Evolutionary conservation across 2,888 invertebrate species (phyloP), one percentile per base, ranked within the genome.

Genomic region (Hylaea fasciaria): DNA sequence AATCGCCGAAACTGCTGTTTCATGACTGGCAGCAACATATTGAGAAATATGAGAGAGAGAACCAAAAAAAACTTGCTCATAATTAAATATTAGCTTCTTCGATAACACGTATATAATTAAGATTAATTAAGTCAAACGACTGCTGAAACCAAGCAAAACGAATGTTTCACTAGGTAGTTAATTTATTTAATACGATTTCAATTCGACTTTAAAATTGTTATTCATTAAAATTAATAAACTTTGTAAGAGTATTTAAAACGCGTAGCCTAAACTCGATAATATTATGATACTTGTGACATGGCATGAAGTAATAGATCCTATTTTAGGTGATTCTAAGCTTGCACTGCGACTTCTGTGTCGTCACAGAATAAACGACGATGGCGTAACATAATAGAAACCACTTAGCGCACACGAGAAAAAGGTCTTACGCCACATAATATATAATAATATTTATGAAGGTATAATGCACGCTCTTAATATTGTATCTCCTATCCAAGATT

Each of bases 61-160:
- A 65, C 63, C 65, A 64, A 68, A 64, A 68, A 64, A 57, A 59
- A 56, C 53, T 68, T 64, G 67, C 65, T 70, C 67, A 66, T 64
- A 56, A 58, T 52, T 44, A 59, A 41, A 9, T 11, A 9, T 49
- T 51, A 61, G 39, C 56, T 56, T 52, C 43, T 43, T 14, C 52
- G 16, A 39, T 46, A 50, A 44, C 28, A 11, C 7, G 7, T 3
- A 28, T 32, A 9, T 58, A 41, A 16, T 3, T 39, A 48, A 48
- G 37, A 28, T 22, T 28, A 16, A 12, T 16, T 48, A 48, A 43
- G 41, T 29, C 29, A 54, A 54, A 54, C 45, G 59, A 46, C 59
- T 54, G 59, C 45, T 40, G 41, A 45, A 54, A 48, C 13, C 7
- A 45, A 54, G 54, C 50, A 35, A 50, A 32, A 49, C 13, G 47